Percentiles rank a stretch among this genome's conserved stretches.
phyloP scores from a whole-genome alignment of 2,888 invertebrate genomes.

The Anticlea derivata region DNA sequence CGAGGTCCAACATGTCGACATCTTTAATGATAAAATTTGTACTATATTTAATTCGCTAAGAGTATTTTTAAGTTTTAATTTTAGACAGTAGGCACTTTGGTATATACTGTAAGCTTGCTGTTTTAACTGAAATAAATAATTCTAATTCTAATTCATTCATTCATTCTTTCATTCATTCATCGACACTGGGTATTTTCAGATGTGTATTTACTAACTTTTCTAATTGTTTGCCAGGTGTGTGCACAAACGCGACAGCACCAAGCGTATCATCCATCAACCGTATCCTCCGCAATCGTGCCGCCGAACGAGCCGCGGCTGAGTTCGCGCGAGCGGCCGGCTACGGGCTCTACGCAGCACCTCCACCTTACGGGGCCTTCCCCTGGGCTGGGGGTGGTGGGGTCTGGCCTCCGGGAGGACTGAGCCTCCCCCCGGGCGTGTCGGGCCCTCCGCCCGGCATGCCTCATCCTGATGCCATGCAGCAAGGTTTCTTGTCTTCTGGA shows the following conservation, averaged over 20 bases:
- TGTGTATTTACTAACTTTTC: conserved; percentile 1
- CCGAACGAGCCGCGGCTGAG: conserved; percentile 97
- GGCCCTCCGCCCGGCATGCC: conserved; percentile 71
- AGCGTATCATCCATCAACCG: conserved; percentile 98
- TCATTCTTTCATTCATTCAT: too few relatives aligned
- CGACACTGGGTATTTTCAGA: too few relatives aligned
- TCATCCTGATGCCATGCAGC: conserved; percentile 76
- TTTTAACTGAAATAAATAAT: too few relatives aligned
- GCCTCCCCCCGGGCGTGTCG: conserved; percentile 77
- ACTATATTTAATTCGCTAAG: too few relatives aligned
- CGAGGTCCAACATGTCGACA: too few relatives aligned
- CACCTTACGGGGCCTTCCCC: conserved; percentile 86
- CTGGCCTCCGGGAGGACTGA: conserved; percentile 85
- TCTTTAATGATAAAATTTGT: too few relatives aligned
- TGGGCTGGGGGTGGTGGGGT: conserved; percentile 75
- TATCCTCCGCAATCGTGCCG: conserved; percentile 97
- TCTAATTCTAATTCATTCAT: too few relatives aligned
- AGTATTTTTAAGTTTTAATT: too few relatives aligned
- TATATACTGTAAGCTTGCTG: too few relatives aligned
- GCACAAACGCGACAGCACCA: conserved; percentile 97
- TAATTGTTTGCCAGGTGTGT: conserved; percentile 88
- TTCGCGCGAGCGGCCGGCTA: conserved; percentile 96
- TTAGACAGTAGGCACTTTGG: too few relatives aligned
- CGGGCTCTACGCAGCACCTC: conserved; percentile 91
- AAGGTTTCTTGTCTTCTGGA: conserved; percentile 68